phyloP scores from a whole-genome alignment of 2,113 vertebrate species.

The Zapornia atra region DNA sequence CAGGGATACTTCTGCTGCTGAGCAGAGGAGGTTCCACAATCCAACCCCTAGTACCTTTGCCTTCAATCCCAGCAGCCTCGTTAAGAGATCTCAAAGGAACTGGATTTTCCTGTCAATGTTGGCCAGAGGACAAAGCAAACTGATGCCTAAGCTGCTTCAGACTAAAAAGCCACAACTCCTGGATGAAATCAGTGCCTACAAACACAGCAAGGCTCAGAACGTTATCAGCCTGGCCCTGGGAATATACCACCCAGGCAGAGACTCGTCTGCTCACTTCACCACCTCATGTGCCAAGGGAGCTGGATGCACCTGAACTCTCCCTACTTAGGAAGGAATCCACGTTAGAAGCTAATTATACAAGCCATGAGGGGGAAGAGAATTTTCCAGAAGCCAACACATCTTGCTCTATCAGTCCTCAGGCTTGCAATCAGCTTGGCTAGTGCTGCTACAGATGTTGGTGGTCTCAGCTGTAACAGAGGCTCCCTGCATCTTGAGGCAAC shows the following conservation, averaged over 20 bases:
- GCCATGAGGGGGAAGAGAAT: not conserved
- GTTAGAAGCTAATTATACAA: not conserved
- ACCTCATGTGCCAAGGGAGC: not conserved
- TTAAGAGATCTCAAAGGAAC: not conserved
- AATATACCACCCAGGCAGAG: not conserved
- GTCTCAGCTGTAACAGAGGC: not conserved
- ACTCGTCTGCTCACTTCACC: not conserved
- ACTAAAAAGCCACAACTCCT: not conserved
- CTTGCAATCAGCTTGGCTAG: not conserved
- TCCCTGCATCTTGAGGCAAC: not conserved
- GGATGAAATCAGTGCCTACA: not conserved
- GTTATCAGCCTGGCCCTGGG: not conserved
- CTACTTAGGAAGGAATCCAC: not conserved
- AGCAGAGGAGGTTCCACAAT: not conserved
- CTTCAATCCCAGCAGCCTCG: not conserved
- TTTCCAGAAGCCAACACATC: not conserved
- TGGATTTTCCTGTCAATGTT: conserved; percentile 48
- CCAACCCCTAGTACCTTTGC: not conserved
- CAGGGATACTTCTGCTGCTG: rapidly evolving
- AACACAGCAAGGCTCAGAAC: not conserved
- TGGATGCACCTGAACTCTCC: not conserved
- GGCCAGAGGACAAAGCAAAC: conserved; percentile 61
- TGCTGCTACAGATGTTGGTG: rapidly evolving
- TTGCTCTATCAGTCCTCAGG: not conserved
- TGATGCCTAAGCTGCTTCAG: not conserved